Conservation (phyloP, 2,797 vertebrate species). For the Onychomys leucogaster region DNA sequence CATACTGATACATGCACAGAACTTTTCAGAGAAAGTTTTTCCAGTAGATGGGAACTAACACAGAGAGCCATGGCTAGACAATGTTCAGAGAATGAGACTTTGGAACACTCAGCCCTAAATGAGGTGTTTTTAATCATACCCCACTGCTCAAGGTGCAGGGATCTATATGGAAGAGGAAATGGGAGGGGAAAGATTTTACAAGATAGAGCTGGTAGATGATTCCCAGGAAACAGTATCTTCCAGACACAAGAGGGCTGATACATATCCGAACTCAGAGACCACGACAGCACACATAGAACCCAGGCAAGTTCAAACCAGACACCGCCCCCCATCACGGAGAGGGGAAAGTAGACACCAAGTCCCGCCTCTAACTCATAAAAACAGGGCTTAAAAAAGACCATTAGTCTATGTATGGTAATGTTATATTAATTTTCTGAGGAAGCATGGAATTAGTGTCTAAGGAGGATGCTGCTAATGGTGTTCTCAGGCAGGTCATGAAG, state of each 20-base stretch:
- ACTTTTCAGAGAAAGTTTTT: background rate
- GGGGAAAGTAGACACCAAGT: background rate
- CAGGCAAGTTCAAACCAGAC: background rate
- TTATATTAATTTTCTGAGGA: slow-evolving; percentile 15
- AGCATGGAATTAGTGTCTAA: background rate
- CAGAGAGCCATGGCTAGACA: background rate
- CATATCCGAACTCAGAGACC: background rate
- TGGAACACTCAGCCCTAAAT: background rate
- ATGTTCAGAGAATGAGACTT: no score
- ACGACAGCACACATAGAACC: background rate
- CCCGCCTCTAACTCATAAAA: background rate
- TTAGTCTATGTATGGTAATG: background rate
- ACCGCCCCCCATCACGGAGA: no score
- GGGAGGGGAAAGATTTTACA: background rate
- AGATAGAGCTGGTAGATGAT: background rate
- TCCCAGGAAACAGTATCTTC: background rate
- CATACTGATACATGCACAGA: background rate
- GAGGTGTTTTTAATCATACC: background rate
- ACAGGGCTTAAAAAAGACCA: background rate
- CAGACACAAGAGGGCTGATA: background rate
- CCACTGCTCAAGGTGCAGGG: background rate
- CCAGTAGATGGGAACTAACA: background rate
- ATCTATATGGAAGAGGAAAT: background rate
- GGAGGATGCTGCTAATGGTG: background rate
- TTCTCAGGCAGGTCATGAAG: background rate